Evolutionary conservation across 1,140 invertebrate genomes (phyloP).

Genomic region (Drosophila arizonae): DNA sequence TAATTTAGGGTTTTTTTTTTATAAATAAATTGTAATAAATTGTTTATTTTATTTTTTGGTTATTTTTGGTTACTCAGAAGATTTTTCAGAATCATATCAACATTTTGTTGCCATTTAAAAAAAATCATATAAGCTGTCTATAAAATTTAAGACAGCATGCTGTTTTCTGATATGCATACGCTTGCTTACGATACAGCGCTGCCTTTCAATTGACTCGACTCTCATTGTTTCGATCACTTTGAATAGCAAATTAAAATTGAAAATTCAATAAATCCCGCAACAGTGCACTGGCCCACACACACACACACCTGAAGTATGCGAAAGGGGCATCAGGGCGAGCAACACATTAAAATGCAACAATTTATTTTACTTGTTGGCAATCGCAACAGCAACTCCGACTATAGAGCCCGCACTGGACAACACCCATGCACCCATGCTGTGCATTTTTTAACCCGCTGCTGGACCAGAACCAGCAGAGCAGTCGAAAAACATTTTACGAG

Average conservation of each 20-base stretch:
- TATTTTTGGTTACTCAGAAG: too few species aligned
- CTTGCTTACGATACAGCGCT: neutral
- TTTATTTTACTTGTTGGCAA: constrained; percentile 78
- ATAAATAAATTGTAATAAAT: too few species aligned
- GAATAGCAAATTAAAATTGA: constrained; percentile 78
- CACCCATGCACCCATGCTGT: constrained; percentile 18
- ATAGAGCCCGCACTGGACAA: neutral
- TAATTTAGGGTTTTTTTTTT: too few species aligned
- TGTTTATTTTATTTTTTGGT: too few species aligned
- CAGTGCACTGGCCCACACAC: constrained; percentile 43
- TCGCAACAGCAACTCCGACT: constrained; percentile 9
- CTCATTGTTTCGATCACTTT: constrained; percentile 19
- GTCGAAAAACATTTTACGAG: constrained; percentile 76
- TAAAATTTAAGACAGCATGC: constrained; percentile 14
- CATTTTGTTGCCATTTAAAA: too few species aligned
- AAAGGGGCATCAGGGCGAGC: neutral
- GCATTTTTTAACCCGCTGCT: constrained; percentile 38
- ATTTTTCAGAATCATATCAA: too few species aligned
- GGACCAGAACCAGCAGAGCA: constrained; percentile 20
- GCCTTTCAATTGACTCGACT: neutral
- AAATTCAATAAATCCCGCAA: constrained; percentile 75
- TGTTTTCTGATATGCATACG: neutral
- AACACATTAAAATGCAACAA: constrained; percentile 79
- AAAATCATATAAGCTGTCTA: neutral
- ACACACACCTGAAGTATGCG: constrained; percentile 49